Conservation (phyloP, 1,140 invertebrate species). For the Aphaenogaster ashmeadi region DNA sequence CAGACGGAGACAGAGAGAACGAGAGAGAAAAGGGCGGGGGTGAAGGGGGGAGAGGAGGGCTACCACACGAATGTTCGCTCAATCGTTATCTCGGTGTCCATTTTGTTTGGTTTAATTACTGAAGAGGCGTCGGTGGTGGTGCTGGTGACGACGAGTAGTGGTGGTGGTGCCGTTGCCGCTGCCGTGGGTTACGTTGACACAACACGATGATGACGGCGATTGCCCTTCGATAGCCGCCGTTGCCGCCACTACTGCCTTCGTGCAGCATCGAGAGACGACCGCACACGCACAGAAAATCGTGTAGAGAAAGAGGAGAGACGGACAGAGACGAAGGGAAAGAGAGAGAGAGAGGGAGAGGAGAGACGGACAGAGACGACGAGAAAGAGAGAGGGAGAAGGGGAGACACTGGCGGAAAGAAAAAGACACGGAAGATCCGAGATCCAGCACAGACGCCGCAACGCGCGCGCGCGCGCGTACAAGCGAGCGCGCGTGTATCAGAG, state of each 20-base stretch:
- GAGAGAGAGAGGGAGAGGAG: not conserved
- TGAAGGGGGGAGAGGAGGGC: not conserved
- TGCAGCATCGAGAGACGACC: not conserved
- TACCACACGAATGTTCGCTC: constrained; percentile 80
- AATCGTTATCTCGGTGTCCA: constrained; percentile 87
- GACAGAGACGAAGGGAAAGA: not conserved
- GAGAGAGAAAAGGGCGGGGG: too few relatives aligned
- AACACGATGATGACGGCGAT: constrained; percentile 78
- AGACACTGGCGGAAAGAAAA: not conserved
- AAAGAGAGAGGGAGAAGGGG: not conserved
- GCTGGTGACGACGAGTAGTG: not conserved
- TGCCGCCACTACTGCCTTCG: not conserved
- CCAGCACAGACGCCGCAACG: constrained; percentile 4
- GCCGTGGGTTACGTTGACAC: constrained; percentile 86
- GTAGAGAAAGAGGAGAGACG: not conserved
- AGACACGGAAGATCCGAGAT: constrained; percentile 13
- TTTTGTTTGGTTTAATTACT: constrained; percentile 87
- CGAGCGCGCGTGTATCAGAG: not conserved
- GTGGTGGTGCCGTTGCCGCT: constrained; percentile 67
- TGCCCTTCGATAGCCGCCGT: constrained; percentile 65
- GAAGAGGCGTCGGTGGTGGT: constrained; percentile 82
- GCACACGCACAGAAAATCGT: not conserved
- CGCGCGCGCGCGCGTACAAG: not conserved
- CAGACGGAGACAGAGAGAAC: not conserved
- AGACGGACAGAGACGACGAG: not conserved